Conservation (phyloP, 2,113 vertebrate genomes). For the Coregonus clupeaformis region DNA sequence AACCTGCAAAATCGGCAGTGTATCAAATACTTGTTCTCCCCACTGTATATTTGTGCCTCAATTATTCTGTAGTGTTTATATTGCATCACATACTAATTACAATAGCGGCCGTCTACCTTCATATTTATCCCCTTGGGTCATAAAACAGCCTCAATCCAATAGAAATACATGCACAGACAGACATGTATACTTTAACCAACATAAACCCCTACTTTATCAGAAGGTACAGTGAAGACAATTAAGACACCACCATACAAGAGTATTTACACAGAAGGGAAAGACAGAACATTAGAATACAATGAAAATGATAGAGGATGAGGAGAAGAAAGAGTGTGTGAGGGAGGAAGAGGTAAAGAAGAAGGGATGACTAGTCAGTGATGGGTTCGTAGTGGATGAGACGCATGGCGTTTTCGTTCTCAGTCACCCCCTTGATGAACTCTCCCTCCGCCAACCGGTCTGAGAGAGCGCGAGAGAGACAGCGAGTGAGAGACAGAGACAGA, state of each 20-base stretch:
- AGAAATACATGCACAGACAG: too few relatives aligned
- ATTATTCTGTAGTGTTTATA: background rate
- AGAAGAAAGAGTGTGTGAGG: background rate
- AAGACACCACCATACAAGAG: conserved; percentile 38
- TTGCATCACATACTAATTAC: too few relatives aligned
- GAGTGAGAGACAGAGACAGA: too few relatives aligned
- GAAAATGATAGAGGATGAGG: conserved; percentile 31
- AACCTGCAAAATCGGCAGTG: too few relatives aligned
- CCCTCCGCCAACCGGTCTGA: conserved; percentile 80
- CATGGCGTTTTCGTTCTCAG: conserved; percentile 79
- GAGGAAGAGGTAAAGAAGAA: background rate
- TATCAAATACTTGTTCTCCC: too few relatives aligned
- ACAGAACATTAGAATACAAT: conserved; percentile 31
- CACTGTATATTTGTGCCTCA: background rate
- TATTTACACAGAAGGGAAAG: conserved; percentile 60
- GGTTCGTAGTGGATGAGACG: conserved; percentile 80
- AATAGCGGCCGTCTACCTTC: too few relatives aligned
- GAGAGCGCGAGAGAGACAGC: background rate
- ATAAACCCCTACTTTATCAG: too few relatives aligned
- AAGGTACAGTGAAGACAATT: conserved; percentile 1
- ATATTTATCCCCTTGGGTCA: too few relatives aligned
- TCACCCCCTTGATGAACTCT: conserved; percentile 81
- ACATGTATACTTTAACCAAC: too few relatives aligned
- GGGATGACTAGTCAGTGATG: conserved; percentile 46
- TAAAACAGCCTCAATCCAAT: too few relatives aligned